phyloP scores from a whole-genome alignment of 2,113 vertebrate species.

The Melanocharis versteri region DNA sequence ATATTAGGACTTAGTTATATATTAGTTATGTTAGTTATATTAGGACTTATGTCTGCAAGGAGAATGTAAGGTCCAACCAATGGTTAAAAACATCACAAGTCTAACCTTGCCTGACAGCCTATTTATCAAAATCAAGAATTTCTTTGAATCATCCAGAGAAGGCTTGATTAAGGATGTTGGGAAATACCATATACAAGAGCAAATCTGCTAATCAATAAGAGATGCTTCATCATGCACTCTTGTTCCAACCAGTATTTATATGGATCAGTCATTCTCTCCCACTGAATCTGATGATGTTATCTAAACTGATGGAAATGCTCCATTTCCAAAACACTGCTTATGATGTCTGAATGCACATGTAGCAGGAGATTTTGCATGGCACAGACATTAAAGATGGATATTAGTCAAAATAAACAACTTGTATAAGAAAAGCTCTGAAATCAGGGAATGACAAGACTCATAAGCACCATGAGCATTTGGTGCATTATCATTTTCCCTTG shows the following conservation, averaged over 20 bases:
- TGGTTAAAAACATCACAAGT: background rate
- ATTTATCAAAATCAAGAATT: conserved; percentile 25
- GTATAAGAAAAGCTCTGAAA: background rate
- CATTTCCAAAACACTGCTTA: background rate
- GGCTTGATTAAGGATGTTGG: conserved; percentile 34
- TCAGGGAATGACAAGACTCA: background rate
- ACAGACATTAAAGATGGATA: background rate
- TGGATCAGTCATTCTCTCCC: background rate
- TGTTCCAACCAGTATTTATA: conserved; percentile 27
- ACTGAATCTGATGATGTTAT: background rate
- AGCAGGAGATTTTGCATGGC: background rate
- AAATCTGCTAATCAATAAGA: conserved; percentile 36
- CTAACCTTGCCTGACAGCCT: background rate
- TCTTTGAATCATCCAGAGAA: conserved; percentile 13
- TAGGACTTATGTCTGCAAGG: background rate
- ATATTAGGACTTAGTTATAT: no score
- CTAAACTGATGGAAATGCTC: conserved; percentile 4
- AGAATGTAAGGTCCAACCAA: background rate
- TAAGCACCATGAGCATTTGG: background rate
- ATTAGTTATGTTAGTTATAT: no score
- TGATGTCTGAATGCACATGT: background rate
- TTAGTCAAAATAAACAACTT: background rate
- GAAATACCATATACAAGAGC: conserved; percentile 3
- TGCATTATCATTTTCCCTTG: background rate
- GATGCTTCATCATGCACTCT: conserved; percentile 5